Conservation (phyloP, 92 coral and sea anemone genomes). For the Porites evermanni region DNA sequence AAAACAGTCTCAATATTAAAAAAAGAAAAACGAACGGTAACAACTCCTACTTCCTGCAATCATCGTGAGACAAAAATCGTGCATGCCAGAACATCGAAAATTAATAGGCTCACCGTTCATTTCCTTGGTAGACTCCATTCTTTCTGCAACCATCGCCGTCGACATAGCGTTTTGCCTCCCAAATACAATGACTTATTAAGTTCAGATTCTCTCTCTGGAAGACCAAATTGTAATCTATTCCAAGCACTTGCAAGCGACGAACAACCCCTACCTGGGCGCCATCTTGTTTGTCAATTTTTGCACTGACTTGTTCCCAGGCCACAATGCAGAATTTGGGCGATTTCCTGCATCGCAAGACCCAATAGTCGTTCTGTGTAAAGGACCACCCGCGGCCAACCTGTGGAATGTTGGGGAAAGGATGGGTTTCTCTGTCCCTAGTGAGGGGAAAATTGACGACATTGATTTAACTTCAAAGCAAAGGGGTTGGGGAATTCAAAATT, state of each 20-base stretch:
- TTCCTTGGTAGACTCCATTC: constrained; percentile 10
- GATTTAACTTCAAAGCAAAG: too few relatives aligned
- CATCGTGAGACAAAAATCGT: too few relatives aligned
- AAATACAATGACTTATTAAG: background rate
- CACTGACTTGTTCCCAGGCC: constrained; percentile 14
- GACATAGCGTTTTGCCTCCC: background rate
- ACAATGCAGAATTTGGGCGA: background rate
- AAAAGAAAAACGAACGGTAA: background rate
- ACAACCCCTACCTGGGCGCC: constrained; percentile 7
- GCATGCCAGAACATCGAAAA: background rate
- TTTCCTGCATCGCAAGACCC: too few relatives aligned
- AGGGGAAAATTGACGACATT: too few relatives aligned
- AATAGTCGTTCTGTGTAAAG: too few relatives aligned
- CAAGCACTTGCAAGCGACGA: constrained; percentile 26
- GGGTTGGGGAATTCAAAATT: too few relatives aligned
- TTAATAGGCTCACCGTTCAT: constrained; percentile 27
- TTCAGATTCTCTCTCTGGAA: background rate
- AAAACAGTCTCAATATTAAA: background rate
- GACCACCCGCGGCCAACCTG: too few relatives aligned
- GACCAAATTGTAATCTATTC: constrained; percentile 5
- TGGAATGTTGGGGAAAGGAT: too few relatives aligned
- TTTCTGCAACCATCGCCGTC: constrained; percentile 12
- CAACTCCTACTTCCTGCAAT: background rate
- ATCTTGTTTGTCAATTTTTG: constrained; percentile 9
- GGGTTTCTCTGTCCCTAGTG: too few relatives aligned